phyloP scores from a whole-genome alignment of 2,888 invertebrate species.

The Lysandra coridon region DNA sequence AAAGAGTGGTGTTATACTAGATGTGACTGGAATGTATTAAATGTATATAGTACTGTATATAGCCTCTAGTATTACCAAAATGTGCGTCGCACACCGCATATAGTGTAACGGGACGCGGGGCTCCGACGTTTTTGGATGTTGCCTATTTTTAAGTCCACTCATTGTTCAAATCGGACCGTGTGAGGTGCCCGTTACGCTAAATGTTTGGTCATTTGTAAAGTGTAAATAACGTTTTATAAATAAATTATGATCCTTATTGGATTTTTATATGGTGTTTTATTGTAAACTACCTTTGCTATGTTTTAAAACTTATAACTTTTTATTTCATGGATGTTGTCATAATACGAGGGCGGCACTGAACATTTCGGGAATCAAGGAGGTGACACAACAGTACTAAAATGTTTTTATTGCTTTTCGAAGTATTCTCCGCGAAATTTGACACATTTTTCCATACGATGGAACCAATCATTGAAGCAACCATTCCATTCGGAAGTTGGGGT shows the following conservation, averaged over 20 bases:
- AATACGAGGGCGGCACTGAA: too few relatives aligned
- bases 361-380: too few relatives aligned
- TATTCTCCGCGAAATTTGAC: too few relatives aligned
- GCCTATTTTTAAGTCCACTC: slow-evolving; percentile 34
- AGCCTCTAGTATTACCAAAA: slow-evolving; percentile 63
- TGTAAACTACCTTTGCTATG: slow-evolving; percentile 33
- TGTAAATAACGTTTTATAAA: slow-evolving; percentile 77
- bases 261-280: slow-evolving; percentile 63
- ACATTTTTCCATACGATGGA: too few relatives aligned
- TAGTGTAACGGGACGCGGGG: slow-evolving; percentile 46
- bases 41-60: slow-evolving; percentile 64
- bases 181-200: slow-evolving; percentile 56
- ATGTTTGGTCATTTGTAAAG: slow-evolving; percentile 75
- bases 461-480: too few relatives aligned
- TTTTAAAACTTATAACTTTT: neutral
- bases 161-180: slow-evolving; percentile 37
- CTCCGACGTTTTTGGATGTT: slow-evolving; percentile 21
- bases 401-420: too few relatives aligned
- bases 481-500: too few relatives aligned
- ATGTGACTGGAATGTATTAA: slow-evolving; percentile 35
- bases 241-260: slow-evolving; percentile 78
- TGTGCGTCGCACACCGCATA: slow-evolving; percentile 62
- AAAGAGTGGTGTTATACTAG: slow-evolving; percentile 34
- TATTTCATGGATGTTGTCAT: too few relatives aligned
- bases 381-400: too few relatives aligned